Evolutionary conservation across 2,888 invertebrate genomes (phyloP), one percentile per base, ranked within the genome.

Genomic region (Rosalia funebris): DNA sequence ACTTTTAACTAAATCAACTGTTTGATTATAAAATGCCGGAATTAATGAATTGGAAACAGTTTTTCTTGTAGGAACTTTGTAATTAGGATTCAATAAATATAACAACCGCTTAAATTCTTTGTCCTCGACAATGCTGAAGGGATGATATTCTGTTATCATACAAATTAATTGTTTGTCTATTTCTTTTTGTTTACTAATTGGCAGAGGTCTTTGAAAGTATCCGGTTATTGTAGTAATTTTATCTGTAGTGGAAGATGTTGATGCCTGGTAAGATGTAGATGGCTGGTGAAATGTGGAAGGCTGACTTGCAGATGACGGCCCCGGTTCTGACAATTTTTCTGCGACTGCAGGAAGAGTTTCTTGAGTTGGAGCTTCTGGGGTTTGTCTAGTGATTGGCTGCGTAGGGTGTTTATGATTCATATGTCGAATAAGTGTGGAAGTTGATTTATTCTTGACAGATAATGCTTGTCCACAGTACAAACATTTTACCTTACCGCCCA

Each of bases 121-220:
- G 66, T 75, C 72, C 37, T 76, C 72, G 10, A 77, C 76, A 31
- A 77, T 68, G 45, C 62, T 69, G 47, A 75, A 74, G 16, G 77
- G 73, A 57, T 77, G 75, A 62, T 72, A 73, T 62, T 75, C 75
- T 45, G 57, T 60, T 4, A 68, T 75, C 69, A 77, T 68, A 14
- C 45, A 34, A 32, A 75, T 52, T 44, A 74, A 62, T 56, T 69
- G 65, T 37, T 60, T 54, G 57, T 73, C 71, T 17, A 62, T 50
- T 50, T 60, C 57, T 42, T 47, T 63, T 54, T 58, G 55, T 63
- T 61, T 63, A 15, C 16, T 56, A 12, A 50, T 37, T 37, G 45
- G 15, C 37, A 63, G 34, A 16, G 60, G 60, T 25, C 34, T 60
- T 48, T 60, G 55, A 36, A 60, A 55, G 36, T n/a, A 46, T 37